Evolutionary conservation across 2,797 vertebrate genomes (phyloP).

Genomic region (Toxotes lorentzi): DNA sequence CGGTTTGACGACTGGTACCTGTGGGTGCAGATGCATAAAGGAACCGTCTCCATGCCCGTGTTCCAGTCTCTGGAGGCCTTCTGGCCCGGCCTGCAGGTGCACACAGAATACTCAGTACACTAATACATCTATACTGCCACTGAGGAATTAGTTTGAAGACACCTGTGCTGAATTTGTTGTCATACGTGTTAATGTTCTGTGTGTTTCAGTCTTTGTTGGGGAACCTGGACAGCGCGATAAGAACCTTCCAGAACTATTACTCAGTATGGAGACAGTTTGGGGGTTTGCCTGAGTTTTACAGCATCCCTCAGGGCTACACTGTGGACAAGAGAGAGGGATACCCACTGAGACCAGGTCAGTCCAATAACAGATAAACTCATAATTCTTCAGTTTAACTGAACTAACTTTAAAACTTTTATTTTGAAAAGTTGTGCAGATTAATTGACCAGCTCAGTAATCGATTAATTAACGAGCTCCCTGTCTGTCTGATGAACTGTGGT

Average conservation of each 20-base stretch:
- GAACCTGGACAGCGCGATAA: constrained; percentile 91
- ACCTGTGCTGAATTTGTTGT: too few relatives aligned
- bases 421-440: neutral
- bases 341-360: constrained; percentile 93
- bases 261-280: constrained; percentile 98
- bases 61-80: constrained; percentile 98
- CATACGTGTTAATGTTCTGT: neutral
- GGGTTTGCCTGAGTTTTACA: constrained; percentile 97
- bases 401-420: constrained; percentile 6
- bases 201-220: constrained; percentile 91
- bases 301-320: constrained; percentile 96
- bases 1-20: constrained; percentile 99
- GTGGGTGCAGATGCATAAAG: constrained; percentile 99
- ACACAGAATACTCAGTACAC: neutral
- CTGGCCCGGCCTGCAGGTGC: constrained; percentile 97
- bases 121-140: too few relatives aligned
- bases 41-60: constrained; percentile 96
- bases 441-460: neutral
- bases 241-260: constrained; percentile 97
- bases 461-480: neutral
- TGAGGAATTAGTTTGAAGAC: too few relatives aligned
- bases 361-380: too few relatives aligned
- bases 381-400: neutral
- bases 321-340: constrained; percentile 98
- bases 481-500: neutral